Evolutionary conservation across 1,140 invertebrate species (phyloP).

Genomic region (Macrotrachela quadricornifera): DNA sequence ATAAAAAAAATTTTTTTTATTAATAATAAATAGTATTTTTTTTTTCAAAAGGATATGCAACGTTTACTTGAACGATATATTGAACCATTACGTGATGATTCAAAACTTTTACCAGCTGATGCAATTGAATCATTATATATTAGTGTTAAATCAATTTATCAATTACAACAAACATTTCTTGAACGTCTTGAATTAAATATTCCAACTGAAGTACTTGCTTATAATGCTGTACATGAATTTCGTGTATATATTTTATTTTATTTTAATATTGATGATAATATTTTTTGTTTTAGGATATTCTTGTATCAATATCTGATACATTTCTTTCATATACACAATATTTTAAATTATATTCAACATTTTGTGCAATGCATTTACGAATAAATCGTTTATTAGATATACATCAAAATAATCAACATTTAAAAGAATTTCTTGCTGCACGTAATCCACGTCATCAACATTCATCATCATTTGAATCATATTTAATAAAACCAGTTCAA

Average conservation of each 20-base stretch:
- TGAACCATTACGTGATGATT: slow-evolving; percentile 80
- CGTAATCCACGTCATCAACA: slow-evolving; percentile 84
- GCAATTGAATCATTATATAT: slow-evolving; percentile 85
- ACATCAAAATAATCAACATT: not conserved
- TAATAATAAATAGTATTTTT: not conserved
- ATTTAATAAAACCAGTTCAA: slow-evolving; percentile 41
- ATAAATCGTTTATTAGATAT: not conserved
- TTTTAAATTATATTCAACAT: slow-evolving; percentile 94
- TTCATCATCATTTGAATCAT: slow-evolving; percentile 38
- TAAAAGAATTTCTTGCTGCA: slow-evolving; percentile 76
- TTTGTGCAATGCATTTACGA: slow-evolving; percentile 78
- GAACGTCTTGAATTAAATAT: slow-evolving; percentile 81
- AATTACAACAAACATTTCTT: slow-evolving; percentile 80
- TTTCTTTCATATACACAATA: slow-evolving; percentile 93
- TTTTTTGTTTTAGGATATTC: too few species aligned
- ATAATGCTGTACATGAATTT: too few species aligned
- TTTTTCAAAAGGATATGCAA: slow-evolving; percentile 64
- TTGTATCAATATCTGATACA: slow-evolving; percentile 61
- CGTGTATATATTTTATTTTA: too few species aligned
- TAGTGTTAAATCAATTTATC: slow-evolving; percentile 87
- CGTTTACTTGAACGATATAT: slow-evolving; percentile 83
- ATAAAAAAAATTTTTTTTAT: too few species aligned
- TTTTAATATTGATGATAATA: too few species aligned
- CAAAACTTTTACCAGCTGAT: slow-evolving; percentile 62
- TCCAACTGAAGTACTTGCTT: not conserved